A percentile compares a stretch with the other conserved stretches of the same genome.
Evolutionary conservation across 2,113 vertebrate genomes (phyloP).

Genomic region (Cricetomys ansorgei): DNA sequence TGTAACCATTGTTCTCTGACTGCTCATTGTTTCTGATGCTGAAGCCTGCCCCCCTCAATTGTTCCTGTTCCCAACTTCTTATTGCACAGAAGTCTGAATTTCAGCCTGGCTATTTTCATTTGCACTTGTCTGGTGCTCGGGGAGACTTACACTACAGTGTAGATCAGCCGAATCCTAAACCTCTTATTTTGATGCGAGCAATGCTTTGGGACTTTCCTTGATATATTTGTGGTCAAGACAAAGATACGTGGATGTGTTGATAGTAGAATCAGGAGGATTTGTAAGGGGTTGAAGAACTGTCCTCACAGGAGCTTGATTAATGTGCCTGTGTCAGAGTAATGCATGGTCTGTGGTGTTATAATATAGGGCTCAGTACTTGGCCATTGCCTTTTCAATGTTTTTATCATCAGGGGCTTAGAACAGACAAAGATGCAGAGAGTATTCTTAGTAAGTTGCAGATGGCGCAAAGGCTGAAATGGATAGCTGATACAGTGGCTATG

Average conservation of each 20-base stretch:
- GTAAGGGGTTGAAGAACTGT: constrained; percentile 22
- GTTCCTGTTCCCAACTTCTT: background rate
- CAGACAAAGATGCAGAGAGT: background rate
- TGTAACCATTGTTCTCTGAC: constrained; percentile 77
- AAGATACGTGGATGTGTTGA: constrained; percentile 20
- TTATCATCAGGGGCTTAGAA: background rate
- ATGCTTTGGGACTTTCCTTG: constrained; percentile 2
- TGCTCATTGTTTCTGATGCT: constrained; percentile 77
- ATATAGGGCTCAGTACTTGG: background rate
- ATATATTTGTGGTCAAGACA: constrained; percentile 36
- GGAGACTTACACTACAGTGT: background rate
- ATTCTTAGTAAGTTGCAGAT: background rate
- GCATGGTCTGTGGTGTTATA: background rate
- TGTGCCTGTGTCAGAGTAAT: background rate
- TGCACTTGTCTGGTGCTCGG: background rate
- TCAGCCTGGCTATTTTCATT: background rate
- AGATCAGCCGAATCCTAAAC: background rate
- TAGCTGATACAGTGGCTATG: background rate
- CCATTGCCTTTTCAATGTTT: constrained; percentile 17
- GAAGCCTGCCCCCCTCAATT: background rate
- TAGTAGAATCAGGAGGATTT: constrained; percentile 36
- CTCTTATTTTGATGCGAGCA: background rate
- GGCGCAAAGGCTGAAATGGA: background rate
- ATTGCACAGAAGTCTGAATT: background rate
- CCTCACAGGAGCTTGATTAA: constrained; percentile 29